A percentile compares a stretch with the other conserved stretches of the same genome.
Evolutionary conservation across 2,113 vertebrate genomes (phyloP).

Genomic region (Willisornis vidua): DNA sequence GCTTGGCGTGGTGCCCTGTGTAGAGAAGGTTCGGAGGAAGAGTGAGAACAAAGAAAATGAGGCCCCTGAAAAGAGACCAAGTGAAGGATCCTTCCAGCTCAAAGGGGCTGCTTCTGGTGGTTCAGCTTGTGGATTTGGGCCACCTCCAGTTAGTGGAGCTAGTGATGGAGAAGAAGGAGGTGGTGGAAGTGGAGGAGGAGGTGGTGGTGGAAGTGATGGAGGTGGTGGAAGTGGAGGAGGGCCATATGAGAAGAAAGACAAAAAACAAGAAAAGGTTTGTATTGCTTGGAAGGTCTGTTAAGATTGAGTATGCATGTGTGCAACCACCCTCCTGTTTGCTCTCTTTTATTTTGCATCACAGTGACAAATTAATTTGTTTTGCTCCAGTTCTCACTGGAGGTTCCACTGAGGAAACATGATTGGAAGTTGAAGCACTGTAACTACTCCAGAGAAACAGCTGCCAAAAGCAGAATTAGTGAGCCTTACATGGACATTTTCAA

Average conservation of each 20-base stretch:
- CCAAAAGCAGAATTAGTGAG: background rate
- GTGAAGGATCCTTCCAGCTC: constrained; percentile 82
- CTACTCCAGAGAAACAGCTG: background rate
- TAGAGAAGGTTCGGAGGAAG: constrained; percentile 86
- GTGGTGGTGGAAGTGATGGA: constrained; percentile 72
- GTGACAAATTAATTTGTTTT: background rate
- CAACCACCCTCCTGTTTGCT: background rate
- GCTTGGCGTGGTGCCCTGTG: constrained; percentile 90
- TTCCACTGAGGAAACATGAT: background rate
- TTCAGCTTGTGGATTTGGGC: constrained; percentile 73
- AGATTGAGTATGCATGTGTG: background rate
- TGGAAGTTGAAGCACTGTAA: background rate
- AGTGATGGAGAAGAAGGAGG: constrained; percentile 78
- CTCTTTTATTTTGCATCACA: background rate
- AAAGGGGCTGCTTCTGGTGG: constrained; percentile 75
- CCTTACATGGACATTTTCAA: background rate
- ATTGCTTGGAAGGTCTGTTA: background rate
- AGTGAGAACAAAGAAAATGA: constrained; percentile 92
- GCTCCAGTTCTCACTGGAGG: background rate
- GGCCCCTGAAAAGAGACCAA: constrained; percentile 78
- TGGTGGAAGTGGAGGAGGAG: constrained; percentile 73
- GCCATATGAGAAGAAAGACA: constrained; percentile 90
- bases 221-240: constrained; percentile 75
- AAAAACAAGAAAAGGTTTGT: constrained; percentile 85
- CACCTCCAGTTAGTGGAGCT: constrained; percentile 61